Evolutionary conservation across 2,113 vertebrate species (phyloP), one percentile per base, ranked within the genome.

Genomic region (Pseudolaguvia tuberculata): DNA sequence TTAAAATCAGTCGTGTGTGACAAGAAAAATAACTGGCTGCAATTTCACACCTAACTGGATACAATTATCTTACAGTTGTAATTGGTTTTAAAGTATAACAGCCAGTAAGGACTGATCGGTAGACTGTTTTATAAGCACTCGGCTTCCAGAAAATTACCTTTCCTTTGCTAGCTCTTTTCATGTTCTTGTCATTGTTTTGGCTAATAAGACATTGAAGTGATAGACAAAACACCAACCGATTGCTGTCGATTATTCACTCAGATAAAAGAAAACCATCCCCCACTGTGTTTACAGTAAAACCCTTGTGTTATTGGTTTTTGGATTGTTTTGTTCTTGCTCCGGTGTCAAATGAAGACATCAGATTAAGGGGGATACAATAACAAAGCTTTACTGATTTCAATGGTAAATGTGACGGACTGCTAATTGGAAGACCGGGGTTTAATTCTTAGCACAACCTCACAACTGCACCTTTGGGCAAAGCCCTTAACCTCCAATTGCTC

Each of bases 21-120:
- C 63, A 67, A 45, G 48, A 67, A 67, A 67, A 67, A 67, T 67
- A 67, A 67, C 45, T 1, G 11, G 4, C 45, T 27, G 63, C 63
- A 67, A 67, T 67, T 67, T 67, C 63, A 67, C 63, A 67, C 63
- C 23, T 50, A 67, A 67, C 63, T 67, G 63, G 45, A 50, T 67
- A n/a, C 63, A 67, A 67, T 67, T 67, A 67, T 48, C 63, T 50
- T 29, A 48, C 27, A 50, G 63, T 67, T 67, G 63, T 67, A 67
- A 67, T 67, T 67, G 45, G 42, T 50, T 67, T 67, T 67, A 67
- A 67, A 67, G 23, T 23, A 50, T 25, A 67, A 29, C 63, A 50
- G 63, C 63, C 63, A 50, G 63, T 50, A 25, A 67, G 63, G 63
- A 67, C 23, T 50, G 63, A 67, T 67, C 63, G 25, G 63, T 42